Percentiles rank a stretch among this genome's conserved stretches.
Evolutionary conservation across 2,888 invertebrate species (phyloP).

Genomic region (Palloptera scutellata): DNA sequence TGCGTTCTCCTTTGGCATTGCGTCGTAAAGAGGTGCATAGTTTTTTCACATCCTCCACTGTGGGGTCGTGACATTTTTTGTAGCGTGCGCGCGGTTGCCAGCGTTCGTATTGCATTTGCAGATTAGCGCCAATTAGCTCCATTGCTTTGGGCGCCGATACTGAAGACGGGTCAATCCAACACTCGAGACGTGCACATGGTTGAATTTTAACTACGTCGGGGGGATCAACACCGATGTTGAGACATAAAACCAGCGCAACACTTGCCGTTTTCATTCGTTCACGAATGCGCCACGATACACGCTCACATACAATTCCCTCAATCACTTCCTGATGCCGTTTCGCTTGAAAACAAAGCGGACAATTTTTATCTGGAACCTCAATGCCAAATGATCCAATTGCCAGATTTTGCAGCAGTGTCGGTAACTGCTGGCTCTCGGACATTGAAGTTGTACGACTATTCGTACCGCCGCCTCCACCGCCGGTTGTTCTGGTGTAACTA

Average conservation of each 20-base stretch:
- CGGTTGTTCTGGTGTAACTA: too few species aligned
- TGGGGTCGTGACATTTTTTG: slow-evolving; percentile 96
- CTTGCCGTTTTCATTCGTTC: slow-evolving; percentile 99
- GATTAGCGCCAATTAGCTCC: slow-evolving; percentile 87
- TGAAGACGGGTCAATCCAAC: slow-evolving; percentile 95
- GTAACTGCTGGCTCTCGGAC: slow-evolving; percentile 43
- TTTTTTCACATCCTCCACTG: slow-evolving; percentile 97
- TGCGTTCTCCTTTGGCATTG: slow-evolving; percentile 98
- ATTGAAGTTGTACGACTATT: slow-evolving; percentile 47
- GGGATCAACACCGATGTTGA: slow-evolving; percentile 99
- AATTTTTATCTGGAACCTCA: slow-evolving; percentile 44
- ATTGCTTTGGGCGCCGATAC: slow-evolving; percentile 91
- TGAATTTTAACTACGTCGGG: slow-evolving; percentile 97
- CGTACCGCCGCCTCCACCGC: slow-evolving; percentile 30
- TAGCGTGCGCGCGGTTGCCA: slow-evolving; percentile 99
- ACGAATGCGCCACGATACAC: slow-evolving; percentile 91
- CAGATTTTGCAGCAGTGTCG: slow-evolving; percentile 41
- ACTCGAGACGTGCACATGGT: slow-evolving; percentile 93
- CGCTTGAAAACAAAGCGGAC: slow-evolving; percentile 57
- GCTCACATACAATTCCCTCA: slow-evolving; percentile 71
- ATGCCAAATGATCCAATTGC: slow-evolving; percentile 41
- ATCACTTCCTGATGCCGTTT: slow-evolving; percentile 74
- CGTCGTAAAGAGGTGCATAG: slow-evolving; percentile 91
- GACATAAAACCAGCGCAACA: slow-evolving; percentile 94
- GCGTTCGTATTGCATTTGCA: slow-evolving; percentile 96